phyloP scores from a whole-genome alignment of 2,113 vertebrate species.

The Chunga burmeisteri region DNA sequence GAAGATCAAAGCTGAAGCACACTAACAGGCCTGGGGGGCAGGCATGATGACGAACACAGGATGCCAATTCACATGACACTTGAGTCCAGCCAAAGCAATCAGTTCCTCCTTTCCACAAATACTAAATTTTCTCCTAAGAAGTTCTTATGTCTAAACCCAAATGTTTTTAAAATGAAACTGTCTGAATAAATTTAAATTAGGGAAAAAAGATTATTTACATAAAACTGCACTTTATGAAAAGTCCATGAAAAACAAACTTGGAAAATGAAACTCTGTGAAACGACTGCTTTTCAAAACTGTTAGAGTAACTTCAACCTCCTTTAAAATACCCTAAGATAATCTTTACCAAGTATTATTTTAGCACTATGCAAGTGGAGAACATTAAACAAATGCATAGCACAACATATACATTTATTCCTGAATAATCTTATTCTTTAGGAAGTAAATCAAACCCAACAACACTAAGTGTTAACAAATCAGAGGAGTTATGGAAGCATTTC shows the following conservation, averaged over 20 bases:
- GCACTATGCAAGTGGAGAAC: neutral
- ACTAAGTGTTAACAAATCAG: neutral
- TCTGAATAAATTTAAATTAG: neutral
- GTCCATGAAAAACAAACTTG: neutral
- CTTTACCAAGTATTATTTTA: slow-evolving; percentile 6
- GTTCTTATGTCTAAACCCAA: neutral
- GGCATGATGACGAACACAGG: neutral
- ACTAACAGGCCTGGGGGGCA: neutral
- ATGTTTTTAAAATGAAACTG: slow-evolving; percentile 5
- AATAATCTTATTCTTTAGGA: neutral
- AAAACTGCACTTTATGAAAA: neutral
- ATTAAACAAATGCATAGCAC: neutral
- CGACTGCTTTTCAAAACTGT: neutral
- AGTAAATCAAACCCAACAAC: neutral
- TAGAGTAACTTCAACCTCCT: neutral
- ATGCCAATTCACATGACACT: neutral
- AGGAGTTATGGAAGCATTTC: neutral
- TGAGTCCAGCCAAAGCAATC: neutral
- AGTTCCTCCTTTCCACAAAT: neutral
- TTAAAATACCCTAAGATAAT: neutral
- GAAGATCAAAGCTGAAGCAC: neutral
- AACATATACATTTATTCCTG: neutral
- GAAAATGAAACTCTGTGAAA: neutral
- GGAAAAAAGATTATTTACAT: neutral
- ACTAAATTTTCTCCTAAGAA: neutral